These are phyloP conservation scores for Invenusta paracnida DNA, from an alignment of 2,888 invertebrate species.

Conservation along the genomic window DNA sequence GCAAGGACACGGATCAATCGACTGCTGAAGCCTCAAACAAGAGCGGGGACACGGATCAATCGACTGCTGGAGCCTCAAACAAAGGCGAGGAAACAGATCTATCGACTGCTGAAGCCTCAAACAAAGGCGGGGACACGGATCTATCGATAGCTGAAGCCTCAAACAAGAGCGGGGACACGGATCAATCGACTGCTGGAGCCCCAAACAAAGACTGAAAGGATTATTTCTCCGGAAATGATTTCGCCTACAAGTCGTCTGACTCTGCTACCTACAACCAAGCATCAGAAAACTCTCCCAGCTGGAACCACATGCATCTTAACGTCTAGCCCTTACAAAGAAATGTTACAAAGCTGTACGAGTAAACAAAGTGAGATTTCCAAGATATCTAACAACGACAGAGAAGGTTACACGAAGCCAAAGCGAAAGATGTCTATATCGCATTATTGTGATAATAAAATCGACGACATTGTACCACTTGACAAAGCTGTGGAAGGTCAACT, in stretches of 20 bases:
- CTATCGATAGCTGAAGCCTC: background rate
- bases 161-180: background rate
- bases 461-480: background rate
- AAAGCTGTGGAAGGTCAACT: background rate
- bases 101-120: background rate
- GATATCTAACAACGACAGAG: background rate
- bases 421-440: background rate
- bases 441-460: background rate
- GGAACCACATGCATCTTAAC: conserved; percentile 7
- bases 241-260: background rate
- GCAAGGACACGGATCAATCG: background rate
- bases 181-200: background rate
- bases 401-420: background rate
- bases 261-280: background rate
- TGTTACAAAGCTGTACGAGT: background rate
- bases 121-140: background rate
- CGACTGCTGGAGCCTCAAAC: conserved; percentile 1
- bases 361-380: background rate
- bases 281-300: background rate
- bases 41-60: background rate
- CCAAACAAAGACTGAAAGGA: background rate
- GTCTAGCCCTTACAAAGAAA: conserved; percentile 10
- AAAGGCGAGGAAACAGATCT: background rate
- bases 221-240: conserved; percentile 26
- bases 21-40: background rate